Evolutionary conservation across 2,888 invertebrate species (phyloP), one percentile per base, ranked within the genome.

Genomic region (Rambutsinella grinnellia): DNA sequence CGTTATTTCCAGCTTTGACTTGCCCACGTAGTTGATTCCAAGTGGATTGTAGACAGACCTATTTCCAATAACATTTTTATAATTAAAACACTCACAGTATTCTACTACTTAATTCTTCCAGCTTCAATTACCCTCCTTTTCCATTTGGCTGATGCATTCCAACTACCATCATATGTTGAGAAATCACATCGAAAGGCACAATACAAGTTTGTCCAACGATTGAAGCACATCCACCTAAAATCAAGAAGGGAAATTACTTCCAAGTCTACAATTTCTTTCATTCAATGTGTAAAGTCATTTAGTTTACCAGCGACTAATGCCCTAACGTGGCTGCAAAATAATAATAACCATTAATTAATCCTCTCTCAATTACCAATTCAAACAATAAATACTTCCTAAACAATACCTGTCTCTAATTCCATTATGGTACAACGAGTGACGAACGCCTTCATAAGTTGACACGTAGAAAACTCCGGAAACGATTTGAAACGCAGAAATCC

Each of bases 111-210:
- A 27, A 23, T n/a, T 17, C 6, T 63, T 24, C n/a, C 28, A n/a
- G n/a, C 36, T 36, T 5, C 26, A 2, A 44, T 36, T 54, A 44
- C 1, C 26, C 24, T 44, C 71, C 77, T 13, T 49, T 75, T n/a
- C 56, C 70, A 47, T 69, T 74, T 2, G 65, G 21, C 36, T 70
- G 74, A n/a, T 57, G 53, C 80, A 80, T 80, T 0, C 96, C 96
- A 5, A 97, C 89, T 84, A 99, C 93, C 97, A 98, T 98, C 67
- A 97, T 90, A 86, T 99, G 98, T 85, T 99, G 99, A 81, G 97
- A 96, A 67, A 99, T 90, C 56, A 99, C 94, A 87, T 99, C 99
- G 85, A 98, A 95, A 3, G 99, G 99, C 66, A 98, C 97, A 79
- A 97, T 93, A 69, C 97, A 93, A 0, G 96, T 96, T 88, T 99